Percentiles rank a stretch among this genome's conserved stretches.
These are phyloP conservation scores for Caenorhabditis macrosperma DNA, from an alignment of 2,888 invertebrate genomes.

Conservation along the genomic window DNA sequence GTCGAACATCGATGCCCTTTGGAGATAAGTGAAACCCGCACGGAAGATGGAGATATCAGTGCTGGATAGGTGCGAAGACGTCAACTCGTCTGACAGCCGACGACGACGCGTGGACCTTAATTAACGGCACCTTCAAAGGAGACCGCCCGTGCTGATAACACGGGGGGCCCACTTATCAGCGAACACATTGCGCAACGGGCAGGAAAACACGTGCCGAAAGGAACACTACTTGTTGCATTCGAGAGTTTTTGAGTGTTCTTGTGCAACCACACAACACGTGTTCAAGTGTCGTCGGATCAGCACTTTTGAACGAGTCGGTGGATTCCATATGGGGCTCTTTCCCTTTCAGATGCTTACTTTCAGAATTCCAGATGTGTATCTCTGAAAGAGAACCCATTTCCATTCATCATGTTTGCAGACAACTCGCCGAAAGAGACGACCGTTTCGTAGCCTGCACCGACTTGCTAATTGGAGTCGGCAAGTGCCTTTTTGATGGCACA, in stretches of 20 bases:
- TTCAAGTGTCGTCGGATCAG: background rate
- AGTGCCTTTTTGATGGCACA: background rate
- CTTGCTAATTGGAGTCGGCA: slow-evolving; percentile 7
- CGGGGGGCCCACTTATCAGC: slow-evolving; percentile 11
- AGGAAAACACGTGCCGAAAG: slow-evolving; percentile 23
- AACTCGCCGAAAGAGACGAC: background rate
- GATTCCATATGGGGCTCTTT: background rate
- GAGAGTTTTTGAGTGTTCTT: background rate
- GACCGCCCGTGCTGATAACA: background rate
- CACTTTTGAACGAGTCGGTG: background rate
- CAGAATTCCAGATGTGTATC: background rate
- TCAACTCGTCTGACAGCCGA: slow-evolving; percentile 30
- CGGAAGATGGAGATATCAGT: slow-evolving; percentile 31
- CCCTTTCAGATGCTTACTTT: too few species aligned
- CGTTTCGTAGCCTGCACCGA: background rate
- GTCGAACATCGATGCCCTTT: background rate
- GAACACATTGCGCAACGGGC: slow-evolving; percentile 31
- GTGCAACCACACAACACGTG: slow-evolving; percentile 4
- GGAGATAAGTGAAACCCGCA: background rate
- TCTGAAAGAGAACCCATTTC: background rate
- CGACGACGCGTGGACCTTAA: slow-evolving; percentile 19
- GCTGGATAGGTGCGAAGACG: slow-evolving; percentile 29
- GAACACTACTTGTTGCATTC: slow-evolving; percentile 7
- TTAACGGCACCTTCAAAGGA: slow-evolving; percentile 4
- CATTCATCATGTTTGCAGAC: background rate